Conservation (phyloP, 2,888 invertebrate genomes). For the Gasteruption jaculator region DNA sequence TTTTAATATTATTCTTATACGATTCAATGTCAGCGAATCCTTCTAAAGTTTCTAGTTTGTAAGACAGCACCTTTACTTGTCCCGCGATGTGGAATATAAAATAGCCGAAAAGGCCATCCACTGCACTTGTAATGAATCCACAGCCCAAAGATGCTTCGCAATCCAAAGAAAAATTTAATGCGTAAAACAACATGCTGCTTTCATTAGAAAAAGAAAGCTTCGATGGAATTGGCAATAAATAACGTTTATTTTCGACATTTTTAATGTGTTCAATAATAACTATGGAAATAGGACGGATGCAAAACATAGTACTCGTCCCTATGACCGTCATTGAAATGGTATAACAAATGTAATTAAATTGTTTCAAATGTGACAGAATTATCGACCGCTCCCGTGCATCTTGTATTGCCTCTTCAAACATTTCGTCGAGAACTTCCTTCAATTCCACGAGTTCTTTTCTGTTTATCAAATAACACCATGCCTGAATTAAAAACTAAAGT, state of each 20-base stretch:
- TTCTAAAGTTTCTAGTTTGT: slow-evolving; percentile 11
- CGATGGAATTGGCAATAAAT: slow-evolving; percentile 18
- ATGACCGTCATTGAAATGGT: too few species aligned
- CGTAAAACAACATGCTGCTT: slow-evolving; percentile 17
- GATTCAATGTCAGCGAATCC: slow-evolving; percentile 3
- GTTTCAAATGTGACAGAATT: too few species aligned
- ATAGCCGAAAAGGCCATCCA: slow-evolving; percentile 24
- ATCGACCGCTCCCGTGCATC: too few species aligned
- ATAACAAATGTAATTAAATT: too few species aligned
- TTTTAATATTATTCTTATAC: slow-evolving; percentile 6
- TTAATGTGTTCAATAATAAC: slow-evolving; percentile 13
- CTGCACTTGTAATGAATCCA: slow-evolving; percentile 18
- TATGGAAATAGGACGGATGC: slow-evolving; percentile 15
- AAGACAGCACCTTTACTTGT: slow-evolving; percentile 15
- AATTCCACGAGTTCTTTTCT: too few species aligned
- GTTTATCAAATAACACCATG: too few species aligned
- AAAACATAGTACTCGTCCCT: too few species aligned
- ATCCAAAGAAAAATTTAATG: slow-evolving; percentile 18
- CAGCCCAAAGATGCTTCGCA: slow-evolving; percentile 16
- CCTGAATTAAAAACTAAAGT: too few species aligned
- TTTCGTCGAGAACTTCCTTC: too few species aligned
- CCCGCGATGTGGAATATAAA: slow-evolving; percentile 21
- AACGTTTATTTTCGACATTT: slow-evolving; percentile 13
- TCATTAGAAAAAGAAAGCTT: slow-evolving; percentile 21
- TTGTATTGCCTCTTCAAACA: too few species aligned